Conservation (phyloP, 2,888 invertebrate genomes). For the Hirudinaria manillensis region DNA sequence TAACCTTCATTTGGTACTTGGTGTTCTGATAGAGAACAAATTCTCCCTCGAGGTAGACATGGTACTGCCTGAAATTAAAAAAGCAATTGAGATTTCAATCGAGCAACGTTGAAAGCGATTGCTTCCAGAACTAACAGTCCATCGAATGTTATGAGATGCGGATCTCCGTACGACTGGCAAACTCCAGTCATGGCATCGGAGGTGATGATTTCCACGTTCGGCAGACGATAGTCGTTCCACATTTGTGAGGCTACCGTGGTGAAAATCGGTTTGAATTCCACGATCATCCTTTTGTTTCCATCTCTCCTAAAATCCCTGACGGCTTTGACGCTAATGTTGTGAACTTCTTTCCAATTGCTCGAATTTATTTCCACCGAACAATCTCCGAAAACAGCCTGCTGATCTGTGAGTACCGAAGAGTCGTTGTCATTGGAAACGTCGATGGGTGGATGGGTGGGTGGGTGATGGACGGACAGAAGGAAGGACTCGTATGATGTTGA, state of each 20-base stretch:
- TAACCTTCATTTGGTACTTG: constrained; percentile 39
- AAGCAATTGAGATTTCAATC: background rate
- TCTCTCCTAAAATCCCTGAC: constrained; percentile 39
- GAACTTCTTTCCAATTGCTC: constrained; percentile 36
- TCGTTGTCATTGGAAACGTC: background rate
- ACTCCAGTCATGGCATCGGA: constrained; percentile 35
- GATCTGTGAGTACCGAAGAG: constrained; percentile 2
- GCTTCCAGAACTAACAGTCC: constrained; percentile 34
- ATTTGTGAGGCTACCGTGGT: constrained; percentile 36
- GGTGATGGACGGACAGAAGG: too few species aligned
- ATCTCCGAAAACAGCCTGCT: constrained; percentile 40
- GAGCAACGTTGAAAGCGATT: background rate
- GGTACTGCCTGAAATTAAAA: constrained; percentile 34
- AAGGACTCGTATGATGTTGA: too few species aligned
- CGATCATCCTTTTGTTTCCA: constrained; percentile 37
- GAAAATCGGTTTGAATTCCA: constrained; percentile 37
- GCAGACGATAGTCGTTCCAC: constrained; percentile 39
- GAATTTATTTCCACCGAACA: constrained; percentile 39
- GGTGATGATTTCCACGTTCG: constrained; percentile 36
- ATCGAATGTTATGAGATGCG: constrained; percentile 38
- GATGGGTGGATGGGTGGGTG: too few species aligned
- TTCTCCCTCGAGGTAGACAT: constrained; percentile 42
- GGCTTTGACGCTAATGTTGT: constrained; percentile 38
- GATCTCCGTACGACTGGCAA: constrained; percentile 39
- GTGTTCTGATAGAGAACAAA: constrained; percentile 42